phyloP scores from a whole-genome alignment of 2,888 invertebrate species.

The Ganaspis brasiliensis region DNA sequence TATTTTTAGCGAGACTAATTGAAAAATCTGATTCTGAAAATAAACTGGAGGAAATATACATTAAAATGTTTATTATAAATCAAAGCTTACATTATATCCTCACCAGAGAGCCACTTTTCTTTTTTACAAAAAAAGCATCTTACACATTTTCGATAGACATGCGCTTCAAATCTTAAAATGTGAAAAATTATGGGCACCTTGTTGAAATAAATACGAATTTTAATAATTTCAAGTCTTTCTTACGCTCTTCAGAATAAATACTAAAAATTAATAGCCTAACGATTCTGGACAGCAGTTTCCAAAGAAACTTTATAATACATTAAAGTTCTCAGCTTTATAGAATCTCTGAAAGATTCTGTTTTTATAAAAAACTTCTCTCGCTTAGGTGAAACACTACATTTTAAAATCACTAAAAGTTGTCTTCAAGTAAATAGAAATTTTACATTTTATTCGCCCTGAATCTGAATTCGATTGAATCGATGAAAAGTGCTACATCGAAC shows the following conservation, averaged over 20 bases:
- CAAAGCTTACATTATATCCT: slow-evolving; percentile 76
- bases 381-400: neutral
- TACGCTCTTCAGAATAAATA: slow-evolving; percentile 25
- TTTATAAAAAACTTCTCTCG: slow-evolving; percentile 2
- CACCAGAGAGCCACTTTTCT: slow-evolving; percentile 74
- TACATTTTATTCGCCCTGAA: slow-evolving; percentile 21
- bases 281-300: slow-evolving; percentile 7
- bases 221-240: neutral
- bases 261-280: neutral
- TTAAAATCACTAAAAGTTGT: neutral
- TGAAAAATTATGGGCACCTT: neutral
- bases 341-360: neutral
- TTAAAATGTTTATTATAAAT: slow-evolving; percentile 79
- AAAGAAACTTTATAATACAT: slow-evolving; percentile 4
- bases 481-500: slow-evolving; percentile 1
- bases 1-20: neutral
- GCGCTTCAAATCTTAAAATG: neutral
- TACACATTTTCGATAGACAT: neutral
- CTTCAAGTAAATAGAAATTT: neutral
- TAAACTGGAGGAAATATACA: slow-evolving; percentile 65
- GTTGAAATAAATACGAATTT: slow-evolving; percentile 4
- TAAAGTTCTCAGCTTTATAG: neutral
- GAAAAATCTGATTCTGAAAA: neutral
- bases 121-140: slow-evolving; percentile 38
- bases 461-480: neutral